Evolutionary conservation across 2,113 vertebrate genomes (phyloP), one percentile per base, ranked within the genome.

Genomic region (Apodemus sylvaticus): DNA sequence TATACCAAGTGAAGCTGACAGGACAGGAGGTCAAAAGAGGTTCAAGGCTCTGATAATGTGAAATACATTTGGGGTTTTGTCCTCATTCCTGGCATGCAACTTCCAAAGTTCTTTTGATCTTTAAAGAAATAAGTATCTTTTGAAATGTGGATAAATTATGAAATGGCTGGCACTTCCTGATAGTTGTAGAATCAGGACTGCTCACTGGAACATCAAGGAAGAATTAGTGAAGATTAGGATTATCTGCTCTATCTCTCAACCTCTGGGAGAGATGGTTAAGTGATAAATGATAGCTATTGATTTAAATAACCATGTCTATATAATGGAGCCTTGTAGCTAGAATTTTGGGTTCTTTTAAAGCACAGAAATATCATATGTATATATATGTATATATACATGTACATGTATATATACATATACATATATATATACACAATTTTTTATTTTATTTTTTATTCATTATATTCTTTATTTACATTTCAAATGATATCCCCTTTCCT

Each of bases 1-100:
- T 2, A 2, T 29, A 64, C 45, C 10, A 68, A 70, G 19, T 14
- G 11, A 31, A 31, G 16, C 16, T 79, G 58, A 55, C 17, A 71
- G 86, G n/a, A 39, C 42, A 13, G 19, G 22, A 74, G 24, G 58
- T 94, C 20, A 14, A 39, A 20, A 66, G 83, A 51, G 5, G 11
- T 78, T 78, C 3, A 0, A 0, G 39, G n/a, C 16, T 19, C 10
- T 7, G 1, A 29, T n/a, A 20, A 55, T 34, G 6, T 29, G 24
- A 68, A 81, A 34, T 74, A 24, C 7, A 74, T 16, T 51, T 90
- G 82, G 20, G n/a, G 58, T 34, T 16, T 77, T n/a, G 79, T 45
- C n/a, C 29, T 45, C 8, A 19, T 55, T 83, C 26, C 68, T 83
- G 36, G 19, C 5, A 42, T 36, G 13, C 5, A 48, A 55, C 68